Conservation (phyloP, 2,888 invertebrate species). For the Bombylius discolor region DNA sequence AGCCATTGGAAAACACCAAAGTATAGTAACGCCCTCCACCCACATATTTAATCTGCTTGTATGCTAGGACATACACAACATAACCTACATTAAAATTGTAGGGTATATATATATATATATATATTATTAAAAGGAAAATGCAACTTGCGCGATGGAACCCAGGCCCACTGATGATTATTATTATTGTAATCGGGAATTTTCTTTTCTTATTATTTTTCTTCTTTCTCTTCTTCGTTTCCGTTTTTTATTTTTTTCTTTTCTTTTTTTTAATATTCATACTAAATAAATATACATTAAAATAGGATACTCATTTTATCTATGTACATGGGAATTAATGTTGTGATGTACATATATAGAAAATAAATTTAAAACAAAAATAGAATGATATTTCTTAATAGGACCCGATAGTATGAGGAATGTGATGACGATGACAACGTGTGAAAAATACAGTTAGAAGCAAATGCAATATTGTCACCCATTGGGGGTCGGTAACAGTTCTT, state of each 20-base stretch:
- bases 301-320: too few relatives aligned
- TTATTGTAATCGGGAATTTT: too few relatives aligned
- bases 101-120: conserved; percentile 9
- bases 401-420: background rate
- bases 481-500: too few relatives aligned
- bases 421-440: background rate
- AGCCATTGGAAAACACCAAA: conserved; percentile 21
- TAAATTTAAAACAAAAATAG: too few relatives aligned
- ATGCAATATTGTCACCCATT: conserved; percentile 5
- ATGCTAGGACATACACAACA: background rate
- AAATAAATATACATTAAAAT: too few relatives aligned
- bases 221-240: too few relatives aligned
- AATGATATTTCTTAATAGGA: background rate
- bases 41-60: background rate
- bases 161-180: background rate
- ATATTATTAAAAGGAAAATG: conserved; percentile 11
- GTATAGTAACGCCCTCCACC: conserved; percentile 24
- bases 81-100: background rate
- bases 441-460: conserved; percentile 3
- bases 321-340: too few relatives aligned
- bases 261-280: too few relatives aligned
- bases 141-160: conserved; percentile 18
- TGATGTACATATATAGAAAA: too few relatives aligned
- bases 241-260: too few relatives aligned
- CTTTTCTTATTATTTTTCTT: too few relatives aligned